These are phyloP conservation scores for Thripadectes ignobilis DNA, from an alignment of 2,797 vertebrate species.

Conservation along the genomic window DNA sequence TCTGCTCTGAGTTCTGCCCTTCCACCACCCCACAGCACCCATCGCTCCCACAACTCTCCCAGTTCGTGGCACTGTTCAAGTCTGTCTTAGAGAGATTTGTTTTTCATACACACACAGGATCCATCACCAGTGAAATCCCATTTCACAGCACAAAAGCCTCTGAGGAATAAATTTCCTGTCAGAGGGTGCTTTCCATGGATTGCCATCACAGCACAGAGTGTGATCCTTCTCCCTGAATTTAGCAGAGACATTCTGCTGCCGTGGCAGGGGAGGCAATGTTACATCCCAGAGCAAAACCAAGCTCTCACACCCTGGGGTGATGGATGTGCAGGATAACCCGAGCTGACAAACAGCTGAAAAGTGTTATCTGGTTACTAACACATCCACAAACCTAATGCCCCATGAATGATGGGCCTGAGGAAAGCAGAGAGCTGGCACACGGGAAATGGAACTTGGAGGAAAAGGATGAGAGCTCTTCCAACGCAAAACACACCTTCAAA, in stretches of 20 bases:
- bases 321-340: accelerated
- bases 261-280: not conserved
- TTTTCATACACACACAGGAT: accelerated
- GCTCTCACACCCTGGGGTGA: not conserved
- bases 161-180: not conserved
- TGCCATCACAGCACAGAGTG: not conserved
- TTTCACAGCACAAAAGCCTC: not conserved
- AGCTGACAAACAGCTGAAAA: not conserved
- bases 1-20: not conserved
- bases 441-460: accelerated
- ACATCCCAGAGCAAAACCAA: not conserved
- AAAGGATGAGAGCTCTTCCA: not conserved
- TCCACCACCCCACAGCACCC: not conserved
- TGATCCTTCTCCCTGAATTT: not conserved
- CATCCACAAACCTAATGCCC: not conserved
- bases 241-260: accelerated
- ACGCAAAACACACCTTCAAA: not conserved
- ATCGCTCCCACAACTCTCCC: not conserved
- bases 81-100: not conserved
- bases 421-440: not conserved
- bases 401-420: not conserved
- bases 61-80: accelerated
- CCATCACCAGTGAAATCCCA: not conserved
- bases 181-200: not conserved
- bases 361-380: accelerated